Percentiles rank a stretch among this genome's conserved stretches.
Conservation (phyloP, 2,113 vertebrate genomes). For the Procavia capensis region DNA sequence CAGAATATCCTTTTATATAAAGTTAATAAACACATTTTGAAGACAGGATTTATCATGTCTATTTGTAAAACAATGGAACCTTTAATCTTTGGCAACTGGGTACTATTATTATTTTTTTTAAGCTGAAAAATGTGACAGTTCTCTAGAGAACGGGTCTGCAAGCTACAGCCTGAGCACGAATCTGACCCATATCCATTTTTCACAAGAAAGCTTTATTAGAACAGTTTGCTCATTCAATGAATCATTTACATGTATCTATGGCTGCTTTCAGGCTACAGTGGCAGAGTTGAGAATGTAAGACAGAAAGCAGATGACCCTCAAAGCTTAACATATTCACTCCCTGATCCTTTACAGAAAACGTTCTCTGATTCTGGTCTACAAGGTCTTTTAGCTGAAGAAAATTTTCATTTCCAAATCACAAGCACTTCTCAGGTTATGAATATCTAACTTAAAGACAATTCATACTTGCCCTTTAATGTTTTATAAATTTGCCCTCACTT, state of each 20-base stretch:
- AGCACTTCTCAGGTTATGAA: too few species aligned
- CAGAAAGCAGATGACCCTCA: not conserved
- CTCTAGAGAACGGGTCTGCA: not conserved
- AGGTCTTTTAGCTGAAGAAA: not conserved
- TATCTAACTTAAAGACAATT: too few species aligned
- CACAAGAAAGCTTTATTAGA: not conserved
- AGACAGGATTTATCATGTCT: not conserved
- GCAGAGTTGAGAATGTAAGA: not conserved
- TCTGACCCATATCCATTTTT: not conserved
- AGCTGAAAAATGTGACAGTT: not conserved
- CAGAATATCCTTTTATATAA: not conserved
- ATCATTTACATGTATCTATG: not conserved
- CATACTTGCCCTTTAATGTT: too few species aligned
- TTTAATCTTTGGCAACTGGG: not conserved
- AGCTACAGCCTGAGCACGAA: not conserved
- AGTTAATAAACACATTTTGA: not conserved
- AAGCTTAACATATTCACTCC: too few species aligned
- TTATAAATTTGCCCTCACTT: too few species aligned
- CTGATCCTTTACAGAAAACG: too few species aligned
- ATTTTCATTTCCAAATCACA: not conserved
- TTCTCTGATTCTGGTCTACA: not conserved
- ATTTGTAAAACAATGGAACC: not conserved
- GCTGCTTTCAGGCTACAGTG: not conserved
- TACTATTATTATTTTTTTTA: not conserved
- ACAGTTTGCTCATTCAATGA: not conserved